phyloP scores from a whole-genome alignment of 2,113 vertebrate genomes.

The Perca schrenkii region DNA sequence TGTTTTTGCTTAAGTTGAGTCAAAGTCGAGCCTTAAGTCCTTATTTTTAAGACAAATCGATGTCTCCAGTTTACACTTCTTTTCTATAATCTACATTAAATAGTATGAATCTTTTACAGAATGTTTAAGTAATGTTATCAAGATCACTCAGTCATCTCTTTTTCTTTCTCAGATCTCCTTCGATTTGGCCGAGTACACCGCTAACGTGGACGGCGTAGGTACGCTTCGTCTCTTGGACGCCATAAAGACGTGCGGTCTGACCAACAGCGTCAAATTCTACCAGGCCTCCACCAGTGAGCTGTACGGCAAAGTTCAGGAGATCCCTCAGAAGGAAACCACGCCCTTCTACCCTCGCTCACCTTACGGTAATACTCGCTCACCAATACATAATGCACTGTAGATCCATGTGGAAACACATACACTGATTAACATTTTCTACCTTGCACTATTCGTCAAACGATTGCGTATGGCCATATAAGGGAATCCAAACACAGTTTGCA shows the following conservation, averaged over 20 bases:
- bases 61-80: not conserved
- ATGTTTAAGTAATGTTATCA: not conserved
- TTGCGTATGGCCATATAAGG: conserved; percentile 31
- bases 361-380: conserved; percentile 86
- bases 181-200: conserved; percentile 97
- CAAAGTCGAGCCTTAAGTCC: not conserved
- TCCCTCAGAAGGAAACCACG: conserved; percentile 96
- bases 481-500: conserved; percentile 28
- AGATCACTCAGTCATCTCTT: not conserved
- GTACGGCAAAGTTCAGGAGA: conserved; percentile 98
- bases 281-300: conserved; percentile 99
- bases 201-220: conserved; percentile 96
- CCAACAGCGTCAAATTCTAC: conserved; percentile 93
- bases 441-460: conserved; percentile 5
- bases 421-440: conserved; percentile 20
- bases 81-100: not conserved
- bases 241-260: conserved; percentile 95
- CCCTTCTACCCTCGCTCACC: conserved; percentile 99
- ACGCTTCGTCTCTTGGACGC: conserved; percentile 95
- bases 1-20: not conserved
- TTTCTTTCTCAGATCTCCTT: conserved; percentile 91
- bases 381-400: not conserved
- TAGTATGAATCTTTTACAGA: not conserved
- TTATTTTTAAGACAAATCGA: not conserved
- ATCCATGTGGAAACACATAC: conserved; percentile 12